phyloP scores from a whole-genome alignment of 2,113 vertebrate genomes.

The Spea multiplicata region DNA sequence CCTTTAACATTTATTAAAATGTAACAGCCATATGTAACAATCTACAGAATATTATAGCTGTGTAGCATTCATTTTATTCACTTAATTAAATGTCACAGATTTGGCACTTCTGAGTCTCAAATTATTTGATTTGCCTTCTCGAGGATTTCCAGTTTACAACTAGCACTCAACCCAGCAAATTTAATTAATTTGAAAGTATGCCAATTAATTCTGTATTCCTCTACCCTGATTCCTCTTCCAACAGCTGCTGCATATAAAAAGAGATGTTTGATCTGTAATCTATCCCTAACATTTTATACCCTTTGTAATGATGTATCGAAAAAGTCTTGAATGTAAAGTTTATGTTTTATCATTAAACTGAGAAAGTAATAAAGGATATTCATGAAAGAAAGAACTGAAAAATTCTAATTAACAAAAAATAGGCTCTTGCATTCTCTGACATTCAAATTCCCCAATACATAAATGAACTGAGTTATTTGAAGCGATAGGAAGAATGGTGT shows the following conservation, averaged over 20 bases:
- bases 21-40: constrained; percentile 22
- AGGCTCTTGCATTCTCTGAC: no score
- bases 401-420: no score
- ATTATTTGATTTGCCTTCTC: constrained; percentile 34
- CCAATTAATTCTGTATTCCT: constrained; percentile 30
- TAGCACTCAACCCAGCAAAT: constrained; percentile 28
- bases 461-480: no score
- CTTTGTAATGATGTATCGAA: neutral
- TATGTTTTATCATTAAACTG: no score
- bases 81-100: constrained; percentile 42
- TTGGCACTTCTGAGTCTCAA: constrained; percentile 19
- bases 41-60: neutral
- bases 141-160: constrained; percentile 32
- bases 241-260: constrained; percentile 26
- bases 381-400: no score
- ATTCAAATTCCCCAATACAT: no score
- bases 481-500: no score
- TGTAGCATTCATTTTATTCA: constrained; percentile 19
- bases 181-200: constrained; percentile 39
- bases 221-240: neutral
- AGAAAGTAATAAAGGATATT: no score
- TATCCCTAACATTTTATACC: neutral
- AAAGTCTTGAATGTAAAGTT: neutral
- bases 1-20: constrained; percentile 23
- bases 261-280: constrained; percentile 7